Conservation (phyloP, 92 coral and sea anemone genomes). For the Paragorgia papillata region DNA sequence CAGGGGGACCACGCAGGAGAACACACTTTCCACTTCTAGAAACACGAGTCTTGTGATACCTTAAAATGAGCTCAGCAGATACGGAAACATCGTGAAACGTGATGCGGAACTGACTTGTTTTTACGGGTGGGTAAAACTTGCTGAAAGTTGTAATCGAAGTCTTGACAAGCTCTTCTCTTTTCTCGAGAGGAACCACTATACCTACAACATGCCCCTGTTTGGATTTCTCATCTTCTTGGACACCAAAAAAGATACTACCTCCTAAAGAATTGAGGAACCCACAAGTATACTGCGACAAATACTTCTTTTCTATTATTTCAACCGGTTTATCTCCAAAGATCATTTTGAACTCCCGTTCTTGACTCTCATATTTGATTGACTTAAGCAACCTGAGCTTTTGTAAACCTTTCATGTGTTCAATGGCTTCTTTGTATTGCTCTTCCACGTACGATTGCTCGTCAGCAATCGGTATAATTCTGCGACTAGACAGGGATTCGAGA, state of each 20-base stretch:
- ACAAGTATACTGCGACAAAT: constrained; percentile 63
- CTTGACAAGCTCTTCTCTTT: constrained; percentile 46
- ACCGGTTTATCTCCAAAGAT: constrained; percentile 62
- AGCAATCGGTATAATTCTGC: constrained; percentile 53
- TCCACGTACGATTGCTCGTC: constrained; percentile 38
- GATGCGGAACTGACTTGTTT: constrained; percentile 59
- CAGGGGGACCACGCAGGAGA: constrained; percentile 14
- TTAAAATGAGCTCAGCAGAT: not conserved
- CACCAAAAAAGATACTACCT: constrained; percentile 64
- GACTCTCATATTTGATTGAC: constrained; percentile 55
- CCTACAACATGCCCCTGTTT: constrained; percentile 64
- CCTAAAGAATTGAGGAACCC: constrained; percentile 67
- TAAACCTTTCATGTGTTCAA: constrained; percentile 3
- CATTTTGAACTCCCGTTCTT: constrained; percentile 66
- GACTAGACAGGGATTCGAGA: constrained; percentile 67
- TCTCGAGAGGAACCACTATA: constrained; percentile 49
- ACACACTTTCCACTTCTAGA: constrained; percentile 2
- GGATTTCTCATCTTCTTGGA: constrained; percentile 54
- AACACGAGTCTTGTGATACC: not conserved
- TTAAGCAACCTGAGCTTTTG: constrained; percentile 43
- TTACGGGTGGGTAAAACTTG: constrained; percentile 75
- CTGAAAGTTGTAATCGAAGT: constrained; percentile 48
- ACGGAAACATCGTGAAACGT: constrained; percentile 44
- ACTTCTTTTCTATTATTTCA: constrained; percentile 47
- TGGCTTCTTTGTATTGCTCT: constrained; percentile 36